phyloP scores from a whole-genome alignment of 2,888 invertebrate species.

The Gisinianus flammeolus region DNA sequence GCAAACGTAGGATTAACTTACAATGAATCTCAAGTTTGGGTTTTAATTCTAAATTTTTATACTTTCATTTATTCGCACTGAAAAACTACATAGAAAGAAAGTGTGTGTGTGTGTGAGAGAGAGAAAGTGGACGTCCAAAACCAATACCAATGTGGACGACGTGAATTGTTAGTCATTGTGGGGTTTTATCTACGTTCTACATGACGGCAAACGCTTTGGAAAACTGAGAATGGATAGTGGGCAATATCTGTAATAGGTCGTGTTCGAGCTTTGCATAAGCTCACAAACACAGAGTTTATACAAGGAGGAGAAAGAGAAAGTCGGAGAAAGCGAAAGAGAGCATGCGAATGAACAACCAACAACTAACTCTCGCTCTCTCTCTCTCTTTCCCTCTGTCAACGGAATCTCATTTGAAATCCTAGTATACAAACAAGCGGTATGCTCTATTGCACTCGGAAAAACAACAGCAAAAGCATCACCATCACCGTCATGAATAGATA shows the following conservation, averaged over 20 bases:
- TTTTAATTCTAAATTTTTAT: too few relatives aligned
- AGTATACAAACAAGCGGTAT: conserved; percentile 20
- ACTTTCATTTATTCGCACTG: too few relatives aligned
- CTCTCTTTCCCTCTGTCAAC: conserved; percentile 18
- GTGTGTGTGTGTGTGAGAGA: too few relatives aligned
- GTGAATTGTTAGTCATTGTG: background rate
- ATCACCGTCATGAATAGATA: conserved; percentile 5
- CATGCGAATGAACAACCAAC: too few relatives aligned
- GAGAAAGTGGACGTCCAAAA: too few relatives aligned
- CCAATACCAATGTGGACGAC: too few relatives aligned
- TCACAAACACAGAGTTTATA: too few relatives aligned
- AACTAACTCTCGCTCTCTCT: background rate
- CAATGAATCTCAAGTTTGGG: too few relatives aligned
- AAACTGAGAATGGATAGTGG: too few relatives aligned
- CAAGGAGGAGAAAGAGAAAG: background rate
- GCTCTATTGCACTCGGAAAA: conserved; percentile 17
- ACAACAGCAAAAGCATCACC: conserved; percentile 2
- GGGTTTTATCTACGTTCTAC: background rate
- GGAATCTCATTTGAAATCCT: conserved; percentile 28
- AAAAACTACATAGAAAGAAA: too few relatives aligned
- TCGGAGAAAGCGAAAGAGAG: background rate
- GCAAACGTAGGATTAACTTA: background rate
- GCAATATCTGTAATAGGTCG: too few relatives aligned
- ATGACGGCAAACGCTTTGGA: background rate
- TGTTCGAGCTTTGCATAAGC: too few relatives aligned